Percentiles rank a stretch among this genome's conserved stretches.
These are phyloP conservation scores for Epirrhoe alternata DNA, from an alignment of 2,888 invertebrate species.

Conservation along the genomic window DNA sequence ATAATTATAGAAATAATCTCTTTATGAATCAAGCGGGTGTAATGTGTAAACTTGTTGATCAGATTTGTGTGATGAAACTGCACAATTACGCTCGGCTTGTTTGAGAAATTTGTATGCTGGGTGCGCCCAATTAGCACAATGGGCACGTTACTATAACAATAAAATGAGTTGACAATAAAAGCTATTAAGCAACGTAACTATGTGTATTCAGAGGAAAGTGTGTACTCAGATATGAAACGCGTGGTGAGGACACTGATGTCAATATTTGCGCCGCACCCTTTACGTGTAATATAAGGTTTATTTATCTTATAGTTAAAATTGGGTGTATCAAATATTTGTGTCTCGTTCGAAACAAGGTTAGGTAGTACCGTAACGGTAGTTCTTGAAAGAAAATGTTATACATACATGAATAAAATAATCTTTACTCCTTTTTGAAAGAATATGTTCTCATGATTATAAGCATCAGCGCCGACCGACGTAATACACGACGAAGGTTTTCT, in stretches of 20 bases:
- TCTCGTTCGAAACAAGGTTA: neutral
- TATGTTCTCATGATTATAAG: no score
- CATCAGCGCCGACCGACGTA: no score
- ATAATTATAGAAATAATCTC: no score
- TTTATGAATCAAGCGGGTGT: no score
- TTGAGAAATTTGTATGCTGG: neutral
- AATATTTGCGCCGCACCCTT: constrained; percentile 28
- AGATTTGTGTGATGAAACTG: neutral
- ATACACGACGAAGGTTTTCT: neutral
- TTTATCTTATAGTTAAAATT: constrained; percentile 25
- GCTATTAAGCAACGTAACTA: neutral
- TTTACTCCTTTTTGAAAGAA: no score
- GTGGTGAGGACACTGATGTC: constrained; percentile 17
- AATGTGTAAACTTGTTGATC: no score
- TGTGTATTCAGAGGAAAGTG: neutral
- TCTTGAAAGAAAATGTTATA: no score
- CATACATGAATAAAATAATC: no score
- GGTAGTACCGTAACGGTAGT: neutral
- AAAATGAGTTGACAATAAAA: neutral
- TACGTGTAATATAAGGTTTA: constrained; percentile 25
- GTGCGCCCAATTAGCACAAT: neutral
- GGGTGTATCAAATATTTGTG: constrained; percentile 1
- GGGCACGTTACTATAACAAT: neutral
- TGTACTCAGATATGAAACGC: constrained; percentile 21
- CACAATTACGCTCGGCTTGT: neutral